phyloP scores from a whole-genome alignment of 2,888 invertebrate genomes.

The Schizotus pectinicornis region DNA sequence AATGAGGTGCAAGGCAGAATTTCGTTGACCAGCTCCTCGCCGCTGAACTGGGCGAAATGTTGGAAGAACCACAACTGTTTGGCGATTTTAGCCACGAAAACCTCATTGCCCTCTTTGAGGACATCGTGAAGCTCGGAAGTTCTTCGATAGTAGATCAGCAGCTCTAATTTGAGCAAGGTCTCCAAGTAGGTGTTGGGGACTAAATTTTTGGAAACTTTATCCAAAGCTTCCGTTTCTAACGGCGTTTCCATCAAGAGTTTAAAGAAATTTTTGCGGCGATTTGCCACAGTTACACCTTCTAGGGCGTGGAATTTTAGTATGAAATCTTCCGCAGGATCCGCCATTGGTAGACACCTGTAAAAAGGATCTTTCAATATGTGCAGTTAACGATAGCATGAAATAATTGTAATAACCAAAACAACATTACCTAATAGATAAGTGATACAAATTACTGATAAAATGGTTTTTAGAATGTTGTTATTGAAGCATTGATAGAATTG shows the following conservation, averaged over 20 bases:
- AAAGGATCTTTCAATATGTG: no score
- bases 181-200: constrained; percentile 39
- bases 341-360: no score
- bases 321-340: constrained; percentile 19
- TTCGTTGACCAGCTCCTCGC: constrained; percentile 34
- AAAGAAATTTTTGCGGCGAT: constrained; percentile 35
- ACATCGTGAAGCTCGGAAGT: constrained; percentile 33
- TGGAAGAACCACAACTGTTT: constrained; percentile 42
- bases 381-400: no score
- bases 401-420: no score
- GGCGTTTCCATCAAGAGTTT: constrained; percentile 27
- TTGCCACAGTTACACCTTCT: constrained; percentile 31
- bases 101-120: constrained; percentile 38
- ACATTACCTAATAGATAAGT: no score
- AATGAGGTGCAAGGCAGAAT: constrained; percentile 38
- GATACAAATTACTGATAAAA: no score
- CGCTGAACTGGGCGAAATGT: constrained; percentile 31
- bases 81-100: constrained; percentile 37
- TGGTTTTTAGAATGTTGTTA: no score
- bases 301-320: constrained; percentile 34
- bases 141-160: constrained; percentile 37
- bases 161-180: constrained; percentile 38
- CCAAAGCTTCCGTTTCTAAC: constrained; percentile 12
- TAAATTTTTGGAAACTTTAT: constrained; percentile 23
- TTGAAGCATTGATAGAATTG: no score